Conservation (phyloP, 1,140 invertebrate species). For the Formica exsecta region DNA sequence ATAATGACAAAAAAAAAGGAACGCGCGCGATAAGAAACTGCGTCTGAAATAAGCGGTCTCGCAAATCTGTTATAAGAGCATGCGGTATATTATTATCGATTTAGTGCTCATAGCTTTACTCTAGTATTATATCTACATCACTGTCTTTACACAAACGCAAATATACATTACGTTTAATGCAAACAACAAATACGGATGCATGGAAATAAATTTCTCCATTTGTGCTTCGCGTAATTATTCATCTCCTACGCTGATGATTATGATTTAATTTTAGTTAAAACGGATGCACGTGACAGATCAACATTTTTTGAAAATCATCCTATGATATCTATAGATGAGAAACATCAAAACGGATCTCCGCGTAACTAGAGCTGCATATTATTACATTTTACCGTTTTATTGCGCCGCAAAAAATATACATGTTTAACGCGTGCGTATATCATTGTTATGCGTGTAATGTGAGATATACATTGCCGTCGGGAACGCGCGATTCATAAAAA, state of each 20-base stretch:
- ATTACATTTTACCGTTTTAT: constrained; percentile 38
- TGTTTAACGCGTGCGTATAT: constrained; percentile 40
- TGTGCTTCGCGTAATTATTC: constrained; percentile 31
- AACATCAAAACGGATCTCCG: not conserved
- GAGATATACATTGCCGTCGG: not conserved
- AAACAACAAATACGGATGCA: constrained; percentile 46
- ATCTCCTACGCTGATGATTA: constrained; percentile 1
- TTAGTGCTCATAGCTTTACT: constrained; percentile 44
- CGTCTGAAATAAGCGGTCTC: constrained; percentile 8
- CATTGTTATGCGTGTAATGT: constrained; percentile 39
- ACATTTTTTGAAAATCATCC: not conserved
- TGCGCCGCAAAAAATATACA: not conserved
- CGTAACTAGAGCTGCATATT: not conserved
- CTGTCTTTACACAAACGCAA: constrained; percentile 49
- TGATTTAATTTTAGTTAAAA: constrained; percentile 14
- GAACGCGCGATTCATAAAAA: constrained; percentile 34
- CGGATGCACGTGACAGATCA: not conserved
- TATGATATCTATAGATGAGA: constrained; percentile 3
- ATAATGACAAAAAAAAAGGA: constrained; percentile 5
- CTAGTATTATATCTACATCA: constrained; percentile 50
- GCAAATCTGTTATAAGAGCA: constrained; percentile 52
- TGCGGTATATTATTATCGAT: constrained; percentile 53
- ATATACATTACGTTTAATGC: constrained; percentile 21
- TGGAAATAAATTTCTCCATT: constrained; percentile 36
- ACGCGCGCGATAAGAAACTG: not conserved